phyloP scores from a whole-genome alignment of 2,888 invertebrate species.

The Invenusta paracnida region DNA sequence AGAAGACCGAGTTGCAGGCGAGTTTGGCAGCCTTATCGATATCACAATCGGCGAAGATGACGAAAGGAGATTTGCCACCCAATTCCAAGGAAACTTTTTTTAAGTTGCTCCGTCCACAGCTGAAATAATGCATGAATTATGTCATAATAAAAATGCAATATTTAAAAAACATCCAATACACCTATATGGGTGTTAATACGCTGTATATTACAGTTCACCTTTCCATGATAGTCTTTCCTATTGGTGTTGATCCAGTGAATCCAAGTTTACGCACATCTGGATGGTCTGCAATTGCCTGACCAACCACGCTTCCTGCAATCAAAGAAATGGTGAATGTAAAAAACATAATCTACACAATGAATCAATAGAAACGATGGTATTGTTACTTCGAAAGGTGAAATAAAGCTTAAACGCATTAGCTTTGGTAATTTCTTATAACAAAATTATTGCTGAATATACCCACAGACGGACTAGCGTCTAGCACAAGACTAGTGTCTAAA shows the following conservation, averaged over 20 bases:
- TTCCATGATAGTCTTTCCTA: slow-evolving; percentile 85
- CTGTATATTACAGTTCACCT: too few species aligned
- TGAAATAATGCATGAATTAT: slow-evolving; percentile 46
- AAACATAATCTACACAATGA: too few species aligned
- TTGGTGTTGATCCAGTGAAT: slow-evolving; percentile 88
- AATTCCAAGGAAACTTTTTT: slow-evolving; percentile 90
- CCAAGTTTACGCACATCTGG: slow-evolving; percentile 81
- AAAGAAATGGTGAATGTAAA: not conserved
- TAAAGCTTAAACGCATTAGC: too few species aligned
- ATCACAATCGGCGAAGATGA: slow-evolving; percentile 88
- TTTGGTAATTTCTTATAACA: too few species aligned
- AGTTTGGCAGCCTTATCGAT: slow-evolving; percentile 83
- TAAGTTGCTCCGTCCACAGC: slow-evolving; percentile 80
- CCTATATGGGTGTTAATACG: too few species aligned
- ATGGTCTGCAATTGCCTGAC: slow-evolving; percentile 81
- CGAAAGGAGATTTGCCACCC: slow-evolving; percentile 89
- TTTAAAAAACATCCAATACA: too few species aligned
- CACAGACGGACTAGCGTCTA: too few species aligned
- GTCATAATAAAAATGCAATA: too few species aligned
- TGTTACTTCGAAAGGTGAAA: too few species aligned
- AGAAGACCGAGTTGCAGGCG: slow-evolving; percentile 88
- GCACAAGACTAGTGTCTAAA: too few species aligned
- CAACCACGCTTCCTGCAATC: slow-evolving; percentile 68
- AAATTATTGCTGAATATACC: too few species aligned
- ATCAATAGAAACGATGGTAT: too few species aligned